Percentiles rank a stretch among this genome's conserved stretches.
phyloP scores from a whole-genome alignment of 1,140 invertebrate genomes.

The Aphelinus certus region DNA sequence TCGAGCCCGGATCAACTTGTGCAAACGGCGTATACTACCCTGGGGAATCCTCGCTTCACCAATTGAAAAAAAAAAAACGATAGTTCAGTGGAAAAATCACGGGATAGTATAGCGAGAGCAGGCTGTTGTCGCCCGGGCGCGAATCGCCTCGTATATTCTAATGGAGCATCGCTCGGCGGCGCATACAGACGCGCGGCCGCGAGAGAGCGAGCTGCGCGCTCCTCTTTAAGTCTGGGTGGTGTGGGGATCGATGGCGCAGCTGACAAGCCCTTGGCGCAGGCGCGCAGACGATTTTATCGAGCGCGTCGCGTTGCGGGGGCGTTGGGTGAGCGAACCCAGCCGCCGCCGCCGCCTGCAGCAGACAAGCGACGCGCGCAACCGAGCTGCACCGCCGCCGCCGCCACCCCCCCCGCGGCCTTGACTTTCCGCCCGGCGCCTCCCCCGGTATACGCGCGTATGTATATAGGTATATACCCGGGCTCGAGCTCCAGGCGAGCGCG shows the following conservation, averaged over 20 bases:
- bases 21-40: no score
- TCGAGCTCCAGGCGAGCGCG: not conserved
- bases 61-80: no score
- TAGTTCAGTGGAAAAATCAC: no score
- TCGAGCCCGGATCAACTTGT: no score
- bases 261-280: conserved; percentile 49
- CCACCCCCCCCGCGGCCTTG: conserved; percentile 54
- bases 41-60: no score
- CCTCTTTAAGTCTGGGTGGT: conserved; percentile 58
- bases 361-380: conserved; percentile 20
- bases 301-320: conserved; percentile 8
- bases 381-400: conserved; percentile 19
- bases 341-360: conserved; percentile 38
- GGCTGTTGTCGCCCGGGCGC: not conserved
- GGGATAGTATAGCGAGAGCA: not conserved
- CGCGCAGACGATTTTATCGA: conserved; percentile 40
- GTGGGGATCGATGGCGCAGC: conserved; percentile 56
- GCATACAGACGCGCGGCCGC: no score
- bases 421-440: conserved; percentile 44
- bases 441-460: not conserved
- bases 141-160: not conserved
- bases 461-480: not conserved
- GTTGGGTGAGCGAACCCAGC: conserved; percentile 30
- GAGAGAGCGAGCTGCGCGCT: conserved; percentile 19
- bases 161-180: conserved; percentile 46